Base-by-base conservation (phyloP, 2,113 vertebrate genomes). In the Trematocara nigrifrons region DNA sequence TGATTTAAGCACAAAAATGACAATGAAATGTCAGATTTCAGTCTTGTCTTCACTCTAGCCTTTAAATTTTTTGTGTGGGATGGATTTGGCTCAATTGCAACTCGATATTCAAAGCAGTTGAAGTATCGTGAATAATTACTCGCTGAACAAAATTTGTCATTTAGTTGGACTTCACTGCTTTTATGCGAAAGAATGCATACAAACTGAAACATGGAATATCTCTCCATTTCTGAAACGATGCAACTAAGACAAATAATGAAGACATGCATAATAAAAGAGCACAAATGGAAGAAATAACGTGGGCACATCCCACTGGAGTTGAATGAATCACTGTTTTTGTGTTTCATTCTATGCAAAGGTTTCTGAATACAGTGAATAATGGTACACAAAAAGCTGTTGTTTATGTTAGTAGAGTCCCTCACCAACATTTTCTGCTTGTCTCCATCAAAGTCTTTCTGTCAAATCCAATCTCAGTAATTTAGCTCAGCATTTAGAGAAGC, bases 1-100 rank as follows among this genome's bases (percentile, higher is more conserved):
- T 99, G 93, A 47, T 16, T 12, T 5, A 59, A 8, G 5, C 31
- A 82, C 10, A 90, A 56, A 90, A 79, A 16, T 38, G 6, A 49
- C 3, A 74, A 18, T 66, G 7, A 52, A 20, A 35, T 1, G 10
- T 31, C 42, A 49, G 9, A 33, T 33, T 33, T 35, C 74, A 2
- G 8, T n/a, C 7, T 11, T 15, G 2, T 64, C 33, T 53, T 45
- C 13, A 12, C 6, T 11, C 26, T 64, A 57, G 31, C 6, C n/a
- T 69, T 35, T 31, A 18, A 5, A 33, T 49, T 29, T 47, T 74
- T 8, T 12, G 45, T 0, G 2, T 51, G 45, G 4, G 10, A 51
- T 76, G 6, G 45, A 76, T 76, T 76, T 49, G 42, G 1, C 16
- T 51, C 0, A 8, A n/a, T 22, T 12, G 16, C 10, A n/a, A n/a